Conservation (phyloP, 1,140 invertebrate genomes). For the Drosophila biarmipes region DNA sequence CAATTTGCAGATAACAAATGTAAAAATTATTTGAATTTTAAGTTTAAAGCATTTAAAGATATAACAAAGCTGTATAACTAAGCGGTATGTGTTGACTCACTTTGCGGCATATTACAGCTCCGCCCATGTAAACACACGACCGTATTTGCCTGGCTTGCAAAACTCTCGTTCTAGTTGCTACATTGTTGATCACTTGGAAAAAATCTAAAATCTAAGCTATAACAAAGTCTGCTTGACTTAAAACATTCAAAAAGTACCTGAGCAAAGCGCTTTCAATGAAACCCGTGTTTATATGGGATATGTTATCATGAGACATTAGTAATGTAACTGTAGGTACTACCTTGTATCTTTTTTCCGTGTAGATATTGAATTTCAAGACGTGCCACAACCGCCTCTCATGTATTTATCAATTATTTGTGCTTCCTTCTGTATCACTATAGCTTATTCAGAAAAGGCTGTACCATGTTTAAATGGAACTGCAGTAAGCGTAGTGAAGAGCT, state of each 20-base stretch:
- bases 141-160: slow-evolving; percentile 1
- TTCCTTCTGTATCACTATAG: slow-evolving; percentile 13
- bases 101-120: neutral
- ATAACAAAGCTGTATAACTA: too few species aligned
- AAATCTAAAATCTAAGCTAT: too few species aligned
- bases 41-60: too few species aligned
- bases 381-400: slow-evolving; percentile 14
- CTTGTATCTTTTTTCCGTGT: slow-evolving; percentile 7
- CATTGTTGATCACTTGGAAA: slow-evolving; percentile 2
- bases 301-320: too few species aligned
- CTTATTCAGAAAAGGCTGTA: neutral
- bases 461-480: neutral
- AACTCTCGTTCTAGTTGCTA: slow-evolving; percentile 9
- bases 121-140: neutral
- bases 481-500: neutral
- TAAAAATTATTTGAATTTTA: too few species aligned
- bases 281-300: neutral
- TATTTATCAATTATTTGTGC: neutral
- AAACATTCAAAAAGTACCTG: neutral
- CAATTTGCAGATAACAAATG: too few species aligned
- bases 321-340: neutral
- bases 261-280: too few species aligned
- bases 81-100: too few species aligned
- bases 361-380: slow-evolving; percentile 17
- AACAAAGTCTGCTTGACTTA: neutral